Evolutionary conservation across 2,113 vertebrate genomes (phyloP).

Genomic region (Eurystomus gularis): DNA sequence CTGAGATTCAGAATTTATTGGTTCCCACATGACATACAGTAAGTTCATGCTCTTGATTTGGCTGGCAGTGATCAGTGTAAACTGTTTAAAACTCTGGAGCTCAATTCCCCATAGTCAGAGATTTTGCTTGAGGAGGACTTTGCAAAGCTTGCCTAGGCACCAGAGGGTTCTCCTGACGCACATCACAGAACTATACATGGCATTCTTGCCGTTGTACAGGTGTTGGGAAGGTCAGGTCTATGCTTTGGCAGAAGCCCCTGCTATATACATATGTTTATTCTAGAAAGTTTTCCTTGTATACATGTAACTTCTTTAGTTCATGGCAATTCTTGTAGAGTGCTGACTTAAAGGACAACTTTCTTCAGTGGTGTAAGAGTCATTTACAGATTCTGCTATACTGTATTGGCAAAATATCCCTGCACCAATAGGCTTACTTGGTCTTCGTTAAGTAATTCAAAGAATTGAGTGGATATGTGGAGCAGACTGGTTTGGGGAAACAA

Average conservation of each 20-base stretch:
- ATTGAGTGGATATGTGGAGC: neutral
- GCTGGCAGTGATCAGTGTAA: neutral
- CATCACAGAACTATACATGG: accelerated
- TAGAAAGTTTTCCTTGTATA: neutral
- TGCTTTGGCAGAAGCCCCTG: neutral
- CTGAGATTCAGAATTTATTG: neutral
- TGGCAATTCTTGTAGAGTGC: neutral
- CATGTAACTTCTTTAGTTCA: neutral
- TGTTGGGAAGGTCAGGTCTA: neutral
- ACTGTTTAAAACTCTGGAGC: neutral
- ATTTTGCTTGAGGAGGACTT: neutral
- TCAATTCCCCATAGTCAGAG: neutral
- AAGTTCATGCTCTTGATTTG: neutral
- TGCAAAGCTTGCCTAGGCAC: neutral
- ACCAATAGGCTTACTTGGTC: neutral
- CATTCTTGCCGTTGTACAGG: neutral
- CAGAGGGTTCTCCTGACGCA: neutral
- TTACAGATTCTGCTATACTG: neutral
- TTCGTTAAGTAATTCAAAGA: neutral
- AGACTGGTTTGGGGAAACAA: neutral
- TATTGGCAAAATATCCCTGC: neutral
- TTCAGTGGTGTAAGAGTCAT: neutral
- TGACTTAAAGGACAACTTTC: neutral
- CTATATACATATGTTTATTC: accelerated
- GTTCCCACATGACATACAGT: neutral